Percentiles rank a stretch among this genome's conserved stretches.
Evolutionary conservation across 2,113 vertebrate genomes (phyloP).

Genomic region (Syrrhaptes paradoxus): DNA sequence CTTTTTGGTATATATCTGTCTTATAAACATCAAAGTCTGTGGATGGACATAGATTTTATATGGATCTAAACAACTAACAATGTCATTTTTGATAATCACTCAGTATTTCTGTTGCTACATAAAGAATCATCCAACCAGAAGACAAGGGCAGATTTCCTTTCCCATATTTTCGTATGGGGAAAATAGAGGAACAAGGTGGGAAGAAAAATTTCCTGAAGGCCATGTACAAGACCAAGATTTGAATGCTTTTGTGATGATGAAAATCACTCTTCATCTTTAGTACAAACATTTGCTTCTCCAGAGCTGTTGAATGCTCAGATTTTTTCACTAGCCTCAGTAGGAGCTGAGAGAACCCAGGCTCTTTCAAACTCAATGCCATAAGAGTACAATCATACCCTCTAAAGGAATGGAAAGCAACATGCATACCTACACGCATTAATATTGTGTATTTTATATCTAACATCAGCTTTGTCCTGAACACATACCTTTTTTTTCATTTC

Average conservation of each 20-base stretch:
- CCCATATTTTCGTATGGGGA: background rate
- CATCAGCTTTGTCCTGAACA: background rate
- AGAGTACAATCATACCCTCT: slow-evolving; percentile 45
- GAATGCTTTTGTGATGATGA: background rate
- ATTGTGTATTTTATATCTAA: background rate
- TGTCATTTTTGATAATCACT: background rate
- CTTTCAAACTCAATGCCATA: background rate
- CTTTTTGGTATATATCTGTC: background rate
- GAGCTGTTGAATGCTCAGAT: background rate
- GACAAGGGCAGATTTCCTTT: background rate
- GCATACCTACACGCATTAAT: background rate
- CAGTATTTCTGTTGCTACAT: background rate
- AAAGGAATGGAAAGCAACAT: slow-evolving; percentile 36
- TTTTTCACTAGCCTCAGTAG: background rate
- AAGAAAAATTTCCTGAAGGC: background rate
- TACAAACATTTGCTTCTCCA: background rate
- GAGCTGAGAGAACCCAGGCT: background rate
- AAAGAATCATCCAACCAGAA: background rate
- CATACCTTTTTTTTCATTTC: rapidly evolving
- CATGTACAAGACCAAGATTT: rapidly evolving
- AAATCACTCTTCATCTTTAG: background rate
- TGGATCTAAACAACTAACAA: background rate
- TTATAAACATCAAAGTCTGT: background rate
- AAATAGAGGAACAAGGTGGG: background rate
- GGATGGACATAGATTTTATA: background rate